Percentiles rank a stretch among this genome's conserved stretches.
Evolutionary conservation across 2,113 vertebrate genomes (phyloP).

Genomic region (Orthonyx spaldingii): DNA sequence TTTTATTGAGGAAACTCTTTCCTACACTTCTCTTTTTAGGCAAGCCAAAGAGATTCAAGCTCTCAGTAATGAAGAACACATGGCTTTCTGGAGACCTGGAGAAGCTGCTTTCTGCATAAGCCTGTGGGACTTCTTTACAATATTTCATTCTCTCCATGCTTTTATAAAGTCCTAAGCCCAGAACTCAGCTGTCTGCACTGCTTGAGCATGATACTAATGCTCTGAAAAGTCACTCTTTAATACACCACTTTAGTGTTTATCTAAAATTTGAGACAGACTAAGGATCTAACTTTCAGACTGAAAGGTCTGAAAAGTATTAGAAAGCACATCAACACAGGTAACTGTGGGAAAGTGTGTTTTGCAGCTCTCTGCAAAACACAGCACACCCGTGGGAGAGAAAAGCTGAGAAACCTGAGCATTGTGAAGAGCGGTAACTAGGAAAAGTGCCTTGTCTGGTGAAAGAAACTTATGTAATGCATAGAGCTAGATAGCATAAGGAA

Average conservation of each 20-base stretch:
- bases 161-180: neutral
- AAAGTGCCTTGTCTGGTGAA: neutral
- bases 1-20: neutral
- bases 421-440: neutral
- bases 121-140: neutral
- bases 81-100: neutral
- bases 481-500: neutral
- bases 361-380: too few species aligned
- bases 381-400: neutral
- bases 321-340: neutral
- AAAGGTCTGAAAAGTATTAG: neutral
- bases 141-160: neutral
- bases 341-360: neutral
- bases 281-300: neutral
- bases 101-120: neutral
- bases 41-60: neutral
- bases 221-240: neutral
- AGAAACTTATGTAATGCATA: neutral
- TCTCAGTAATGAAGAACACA: neutral
- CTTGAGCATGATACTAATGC: neutral
- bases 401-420: neutral
- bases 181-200: neutral
- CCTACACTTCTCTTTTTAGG: neutral
- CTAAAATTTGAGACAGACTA: conserved; percentile 9
- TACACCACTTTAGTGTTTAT: neutral